Conservation (phyloP, 2,888 invertebrate genomes). For the Lissonota sp. region DNA sequence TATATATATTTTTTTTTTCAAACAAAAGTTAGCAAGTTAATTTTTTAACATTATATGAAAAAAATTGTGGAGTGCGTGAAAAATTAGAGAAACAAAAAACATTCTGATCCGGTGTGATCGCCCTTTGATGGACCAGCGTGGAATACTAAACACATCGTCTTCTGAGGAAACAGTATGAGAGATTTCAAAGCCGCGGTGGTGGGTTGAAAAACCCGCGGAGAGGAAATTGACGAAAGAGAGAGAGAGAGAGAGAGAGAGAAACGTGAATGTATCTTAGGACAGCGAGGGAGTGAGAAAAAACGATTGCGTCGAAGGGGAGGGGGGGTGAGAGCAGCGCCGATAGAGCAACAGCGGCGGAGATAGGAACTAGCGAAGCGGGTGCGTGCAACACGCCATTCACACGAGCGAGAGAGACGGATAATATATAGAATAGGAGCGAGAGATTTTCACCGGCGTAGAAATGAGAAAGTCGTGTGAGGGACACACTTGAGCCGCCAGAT, state of each 20-base stretch:
- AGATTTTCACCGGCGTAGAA: slow-evolving; percentile 68
- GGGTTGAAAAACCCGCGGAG: slow-evolving; percentile 34
- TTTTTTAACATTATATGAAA: neutral
- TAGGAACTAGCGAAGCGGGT: slow-evolving; percentile 30
- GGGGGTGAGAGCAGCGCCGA: slow-evolving; percentile 45
- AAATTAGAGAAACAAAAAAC: slow-evolving; percentile 1
- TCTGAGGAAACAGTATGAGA: slow-evolving; percentile 21
- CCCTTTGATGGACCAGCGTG: slow-evolving; percentile 31
- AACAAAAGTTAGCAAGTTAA: neutral
- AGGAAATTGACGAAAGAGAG: slow-evolving; percentile 46
- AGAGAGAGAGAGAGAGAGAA: neutral
- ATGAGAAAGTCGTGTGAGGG: slow-evolving; percentile 77
- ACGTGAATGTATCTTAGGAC: neutral
- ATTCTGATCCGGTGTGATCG: slow-evolving; percentile 8
- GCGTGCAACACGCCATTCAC: slow-evolving; percentile 26
- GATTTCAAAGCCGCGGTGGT: slow-evolving; percentile 32
- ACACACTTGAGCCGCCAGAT: slow-evolving; percentile 24
- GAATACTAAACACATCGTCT: slow-evolving; percentile 20
- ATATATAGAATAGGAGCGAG: slow-evolving; percentile 11
- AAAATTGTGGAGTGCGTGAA: neutral
- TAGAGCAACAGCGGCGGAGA: slow-evolving; percentile 37
- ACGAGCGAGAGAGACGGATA: neutral
- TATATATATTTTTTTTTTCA: neutral
- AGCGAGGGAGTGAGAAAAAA: neutral
- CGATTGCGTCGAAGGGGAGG: neutral